Evolutionary conservation across 1,140 invertebrate genomes (phyloP).

Genomic region (Wasmannia auropunctata): DNA sequence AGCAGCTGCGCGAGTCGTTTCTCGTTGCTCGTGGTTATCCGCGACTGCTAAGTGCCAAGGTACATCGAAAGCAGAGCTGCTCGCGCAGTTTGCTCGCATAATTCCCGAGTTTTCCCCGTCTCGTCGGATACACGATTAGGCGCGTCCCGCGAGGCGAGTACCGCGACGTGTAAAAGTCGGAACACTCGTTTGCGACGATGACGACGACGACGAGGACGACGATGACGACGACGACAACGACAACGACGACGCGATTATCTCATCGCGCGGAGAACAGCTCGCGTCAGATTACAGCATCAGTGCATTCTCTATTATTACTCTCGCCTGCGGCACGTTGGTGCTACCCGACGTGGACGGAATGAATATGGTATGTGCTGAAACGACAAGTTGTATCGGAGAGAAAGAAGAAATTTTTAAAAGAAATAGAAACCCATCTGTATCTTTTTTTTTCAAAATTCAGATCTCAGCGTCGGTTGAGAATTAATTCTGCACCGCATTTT

Average conservation of each 20-base stretch:
- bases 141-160: conserved; percentile 1
- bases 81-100: conserved; percentile 58
- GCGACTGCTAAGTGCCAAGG: conserved; percentile 65
- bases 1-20: conserved; percentile 66
- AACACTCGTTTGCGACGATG: conserved; percentile 19
- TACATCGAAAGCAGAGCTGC: conserved; percentile 66
- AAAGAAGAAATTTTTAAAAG: not conserved
- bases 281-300: conserved; percentile 26
- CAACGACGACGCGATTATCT: conserved; percentile 28
- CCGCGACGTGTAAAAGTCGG: conserved; percentile 30
- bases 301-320: conserved; percentile 13
- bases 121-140: conserved; percentile 37
- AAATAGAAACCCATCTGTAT: not conserved
- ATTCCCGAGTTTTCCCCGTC: conserved; percentile 51
- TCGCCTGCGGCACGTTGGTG: not conserved
- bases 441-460: not conserved
- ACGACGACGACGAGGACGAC: not conserved
- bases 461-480: not conserved
- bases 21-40: conserved; percentile 67
- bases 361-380: not conserved
- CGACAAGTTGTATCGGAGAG: not conserved
- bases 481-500: not conserved
- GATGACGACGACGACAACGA: not conserved
- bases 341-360: not conserved
- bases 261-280: conserved; percentile 4